Evolutionary conservation across 2,797 vertebrate species (phyloP).

Genomic region (Danio choprae): DNA sequence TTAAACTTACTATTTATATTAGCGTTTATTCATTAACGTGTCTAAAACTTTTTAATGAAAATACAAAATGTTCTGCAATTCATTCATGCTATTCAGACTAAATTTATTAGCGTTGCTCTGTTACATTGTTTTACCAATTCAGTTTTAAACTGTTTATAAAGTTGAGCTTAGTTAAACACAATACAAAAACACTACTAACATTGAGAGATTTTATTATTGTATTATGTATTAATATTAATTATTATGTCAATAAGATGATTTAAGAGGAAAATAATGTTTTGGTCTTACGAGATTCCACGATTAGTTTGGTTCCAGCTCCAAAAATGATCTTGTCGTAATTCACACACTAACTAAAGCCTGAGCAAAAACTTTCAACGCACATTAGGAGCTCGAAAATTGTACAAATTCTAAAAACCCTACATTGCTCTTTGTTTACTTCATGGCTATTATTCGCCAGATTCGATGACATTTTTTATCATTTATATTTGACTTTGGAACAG

Average conservation of each 20-base stretch:
- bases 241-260: not conserved
- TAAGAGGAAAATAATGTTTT: not conserved
- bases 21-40: not conserved
- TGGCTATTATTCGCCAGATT: not conserved
- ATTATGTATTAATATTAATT: not conserved
- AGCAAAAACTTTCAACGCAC: not conserved
- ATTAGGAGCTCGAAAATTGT: not conserved
- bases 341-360: conserved; percentile 38
- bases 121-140: not conserved
- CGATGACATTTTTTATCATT: not conserved
- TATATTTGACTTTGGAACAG: not conserved
- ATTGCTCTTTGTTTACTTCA: not conserved
- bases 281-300: conserved; percentile 34
- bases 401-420: too few species aligned
- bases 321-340: conserved; percentile 32
- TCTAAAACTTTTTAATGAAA: not conserved
- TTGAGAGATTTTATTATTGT: not conserved
- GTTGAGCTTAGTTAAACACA: not conserved
- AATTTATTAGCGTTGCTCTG: too few species aligned
- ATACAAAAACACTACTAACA: not conserved
- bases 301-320: conserved; percentile 30
- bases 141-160: not conserved
- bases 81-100: too few species aligned
- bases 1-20: not conserved
- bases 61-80: not conserved